Percentiles rank a stretch among this genome's conserved stretches.
These are phyloP conservation scores for Aplysina aerophoba DNA, from an alignment of 37 sponge, comb jelly and placozoan species.

Conservation along the genomic window DNA sequence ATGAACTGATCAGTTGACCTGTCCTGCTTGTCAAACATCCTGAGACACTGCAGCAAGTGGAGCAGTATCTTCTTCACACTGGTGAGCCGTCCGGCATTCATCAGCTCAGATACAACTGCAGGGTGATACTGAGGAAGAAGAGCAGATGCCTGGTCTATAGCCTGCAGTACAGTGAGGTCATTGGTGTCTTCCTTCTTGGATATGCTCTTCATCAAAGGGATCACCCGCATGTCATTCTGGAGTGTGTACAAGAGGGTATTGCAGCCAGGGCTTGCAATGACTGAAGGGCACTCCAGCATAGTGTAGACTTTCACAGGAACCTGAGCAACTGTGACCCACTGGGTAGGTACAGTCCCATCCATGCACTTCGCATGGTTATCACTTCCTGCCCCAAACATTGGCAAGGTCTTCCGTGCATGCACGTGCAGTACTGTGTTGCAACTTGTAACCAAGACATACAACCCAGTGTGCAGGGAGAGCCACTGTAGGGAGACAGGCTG, in stretches of 20 bases:
- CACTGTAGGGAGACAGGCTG: constrained; percentile 62
- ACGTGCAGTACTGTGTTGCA: constrained; percentile 25
- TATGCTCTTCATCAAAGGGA: neutral
- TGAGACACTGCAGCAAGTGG: constrained; percentile 71
- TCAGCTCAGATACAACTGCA: constrained; percentile 75
- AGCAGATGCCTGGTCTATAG: constrained; percentile 13
- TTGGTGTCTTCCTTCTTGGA: too few relatives aligned
- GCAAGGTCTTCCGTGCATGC: neutral
- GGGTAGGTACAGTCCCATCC: neutral
- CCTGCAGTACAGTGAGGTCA: neutral
- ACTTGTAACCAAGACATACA: constrained; percentile 66
- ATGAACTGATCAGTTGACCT: neutral
- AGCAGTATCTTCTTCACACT: constrained; percentile 78
- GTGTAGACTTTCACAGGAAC: neutral
- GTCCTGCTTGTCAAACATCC: neutral
- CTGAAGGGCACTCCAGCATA: neutral
- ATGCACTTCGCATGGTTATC: neutral
- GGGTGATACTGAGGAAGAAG: constrained; percentile 95
- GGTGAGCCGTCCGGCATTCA: constrained; percentile 78
- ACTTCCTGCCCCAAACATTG: neutral
- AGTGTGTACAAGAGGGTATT: neutral
- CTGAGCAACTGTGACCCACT: constrained; percentile 9
- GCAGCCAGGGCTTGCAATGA: neutral
- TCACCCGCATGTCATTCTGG: neutral
- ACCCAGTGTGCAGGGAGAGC: constrained; percentile 80